Base-by-base conservation (phyloP, 2,888 invertebrate genomes). In the Cepaea hortensis region DNA sequence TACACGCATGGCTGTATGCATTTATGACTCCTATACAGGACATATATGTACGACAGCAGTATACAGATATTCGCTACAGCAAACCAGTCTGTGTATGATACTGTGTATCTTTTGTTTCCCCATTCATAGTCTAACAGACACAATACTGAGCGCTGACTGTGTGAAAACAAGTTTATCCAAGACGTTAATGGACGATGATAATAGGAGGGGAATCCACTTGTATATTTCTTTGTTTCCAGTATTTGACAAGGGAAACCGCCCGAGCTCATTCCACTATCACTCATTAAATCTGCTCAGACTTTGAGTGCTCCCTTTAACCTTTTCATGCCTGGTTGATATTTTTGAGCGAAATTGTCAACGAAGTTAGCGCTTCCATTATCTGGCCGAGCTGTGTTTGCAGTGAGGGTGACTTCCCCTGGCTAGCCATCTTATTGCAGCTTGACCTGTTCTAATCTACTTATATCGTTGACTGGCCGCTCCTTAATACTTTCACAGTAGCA, bases 301-400 rank as follows among this genome's bases (percentile, higher is more conserved):
- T 73, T 80, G 80, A 72, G 85, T 23, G 72, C 81, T 70, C 72
- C 62, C 81, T 50, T 81, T 46, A 85, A 68, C 85, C 85, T 35
- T 48, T 50, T 48, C 75, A 85, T 61, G 85, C 81, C 70, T 81
- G 65, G 68, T 18, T 68, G 86, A 13, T 73, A 35, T 46, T 65
- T 72, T 76, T 68, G 68, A 85, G 72, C 48, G 79, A 80, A 70
- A 85, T 81, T 81, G 75, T 65, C 81, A 81, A 81, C 86, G 35
- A 81, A 75, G 86, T 86, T 86, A 81, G 73, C 81, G 62, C 46
- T 81, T 81, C 81, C 61, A 81, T 86, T 81, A 81, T 82, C 81
- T 65, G 76, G 50, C 75, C 23, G 81, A 81, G 61, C 81, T 75
- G 50, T 86, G 76, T 76, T 86, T 81, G 81, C 76, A 55, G 70